Percentiles rank a stretch among this genome's conserved stretches.
Evolutionary conservation across 37 sponge, comb jelly and placozoan genomes (phyloP).

Genomic region (Cladorhizidae sp.): DNA sequence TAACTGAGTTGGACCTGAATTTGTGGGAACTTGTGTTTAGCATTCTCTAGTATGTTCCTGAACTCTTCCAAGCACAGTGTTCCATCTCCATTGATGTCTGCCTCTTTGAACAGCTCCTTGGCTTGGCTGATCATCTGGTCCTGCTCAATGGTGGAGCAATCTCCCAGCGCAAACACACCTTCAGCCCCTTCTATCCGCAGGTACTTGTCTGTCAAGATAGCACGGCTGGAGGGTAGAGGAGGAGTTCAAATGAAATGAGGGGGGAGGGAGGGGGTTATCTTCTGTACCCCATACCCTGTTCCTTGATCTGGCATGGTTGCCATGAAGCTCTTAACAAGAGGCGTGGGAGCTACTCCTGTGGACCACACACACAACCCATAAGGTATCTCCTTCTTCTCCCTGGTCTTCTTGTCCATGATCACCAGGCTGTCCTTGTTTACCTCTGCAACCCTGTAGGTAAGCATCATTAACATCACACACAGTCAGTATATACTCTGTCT

Average conservation of each 20-base stretch:
- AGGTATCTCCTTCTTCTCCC: constrained; percentile 11
- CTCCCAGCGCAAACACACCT: constrained; percentile 74
- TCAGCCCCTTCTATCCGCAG: constrained; percentile 69
- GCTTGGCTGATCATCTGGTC: constrained; percentile 50
- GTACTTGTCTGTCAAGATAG: constrained; percentile 57
- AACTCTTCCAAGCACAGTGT: constrained; percentile 49
- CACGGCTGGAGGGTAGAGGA: constrained; percentile 23
- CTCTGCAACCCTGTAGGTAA: constrained; percentile 33
- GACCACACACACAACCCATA: constrained; percentile 75
- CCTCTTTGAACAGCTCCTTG: constrained; percentile 60
- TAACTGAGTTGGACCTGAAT: constrained; percentile 36
- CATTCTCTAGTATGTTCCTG: constrained; percentile 28
- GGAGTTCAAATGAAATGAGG: too few relatives aligned
- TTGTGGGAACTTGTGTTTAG: constrained; percentile 53
- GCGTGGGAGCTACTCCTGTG: constrained; percentile 40
- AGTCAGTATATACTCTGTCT: too few relatives aligned
- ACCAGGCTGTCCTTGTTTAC: constrained; percentile 24
- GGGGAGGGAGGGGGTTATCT: too few relatives aligned
- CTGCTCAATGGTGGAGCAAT: constrained; percentile 68
- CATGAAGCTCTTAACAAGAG: constrained; percentile 41
- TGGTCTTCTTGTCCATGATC: constrained; percentile 49
- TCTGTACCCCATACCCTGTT: constrained; percentile 24
- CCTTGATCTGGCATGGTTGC: constrained; percentile 34
- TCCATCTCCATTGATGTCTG: constrained; percentile 73
- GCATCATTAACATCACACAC: too few relatives aligned